Conservation (phyloP, 2,113 vertebrate genomes). For the Sialia sialis region DNA sequence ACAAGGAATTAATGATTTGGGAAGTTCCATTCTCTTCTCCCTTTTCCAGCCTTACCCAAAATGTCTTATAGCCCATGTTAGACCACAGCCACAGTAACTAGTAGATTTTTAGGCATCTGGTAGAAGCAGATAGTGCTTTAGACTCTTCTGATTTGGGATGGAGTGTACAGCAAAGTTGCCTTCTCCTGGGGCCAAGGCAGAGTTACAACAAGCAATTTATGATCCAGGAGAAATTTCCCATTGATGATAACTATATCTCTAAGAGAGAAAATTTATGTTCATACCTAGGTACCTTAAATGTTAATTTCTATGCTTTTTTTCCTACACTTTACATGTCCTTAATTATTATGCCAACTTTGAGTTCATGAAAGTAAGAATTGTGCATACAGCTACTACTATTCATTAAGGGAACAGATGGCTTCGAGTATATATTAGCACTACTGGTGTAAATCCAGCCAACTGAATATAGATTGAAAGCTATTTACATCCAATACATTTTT, state of each 20-base stretch:
- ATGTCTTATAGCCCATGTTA: not conserved
- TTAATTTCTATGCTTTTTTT: not conserved
- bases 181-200: not conserved
- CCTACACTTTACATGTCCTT: not conserved
- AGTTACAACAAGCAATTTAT: not conserved
- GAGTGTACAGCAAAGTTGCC: not conserved
- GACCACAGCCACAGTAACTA: not conserved
- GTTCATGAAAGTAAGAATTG: not conserved
- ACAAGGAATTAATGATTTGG: not conserved
- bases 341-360: not conserved
- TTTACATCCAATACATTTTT: slow-evolving; percentile 58
- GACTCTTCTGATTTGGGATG: not conserved
- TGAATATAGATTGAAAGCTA: slow-evolving; percentile 43
- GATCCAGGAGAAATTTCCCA: not conserved
- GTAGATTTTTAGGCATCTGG: not conserved
- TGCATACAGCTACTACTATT: not conserved
- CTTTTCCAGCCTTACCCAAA: not conserved
- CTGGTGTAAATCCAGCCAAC: slow-evolving; percentile 16
- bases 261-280: not conserved
- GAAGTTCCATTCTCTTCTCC: not conserved
- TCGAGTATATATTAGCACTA: slow-evolving; percentile 10
- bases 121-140: not conserved
- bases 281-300: not conserved
- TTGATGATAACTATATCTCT: not conserved
- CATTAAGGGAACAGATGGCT: not conserved